Base-by-base conservation (phyloP, 1,140 invertebrate species). In the Listronotus bonariensis region DNA sequence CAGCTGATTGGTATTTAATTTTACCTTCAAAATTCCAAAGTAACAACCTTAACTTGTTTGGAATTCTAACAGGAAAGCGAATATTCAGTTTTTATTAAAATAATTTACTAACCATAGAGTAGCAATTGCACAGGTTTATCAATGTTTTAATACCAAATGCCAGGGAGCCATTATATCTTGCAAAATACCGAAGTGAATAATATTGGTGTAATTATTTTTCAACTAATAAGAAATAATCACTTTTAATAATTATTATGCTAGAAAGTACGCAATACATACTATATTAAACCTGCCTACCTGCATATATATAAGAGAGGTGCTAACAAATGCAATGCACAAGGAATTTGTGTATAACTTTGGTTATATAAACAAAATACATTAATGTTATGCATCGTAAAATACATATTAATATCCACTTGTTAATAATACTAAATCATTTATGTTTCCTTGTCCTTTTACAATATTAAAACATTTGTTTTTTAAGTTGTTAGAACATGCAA, bases 161-260 rank as follows among this genome's bases (percentile, higher is more conserved):
- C 46, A 49, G 46, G 6, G 20, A 49, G 20, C 20, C 12, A 49
- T 49, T 49, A 49, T 49, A 18, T 49, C 9, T 49, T 49, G 46
- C 46, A 49, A 49, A 49, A 49, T 49, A 49, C 9, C 18, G 6
- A 36, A 36, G 11, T 26, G 34, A 36, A 36, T 36, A 36, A 36
- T 36, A 49, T 49, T 20, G n/a, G 12, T n/a, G 46, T 20, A 49
- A 49, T 49, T 49, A 49, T 49, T 49, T 49, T 49, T 49, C 46
- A 26, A 49, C 46, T 49, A 49, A 49, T 49, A 49, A 49, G 46
- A 49, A 20, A 49, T 31, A 49, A 17, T 3, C 46, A 49, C 18
- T 49, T 49, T 18, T 49, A 49, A 49, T 49, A n/a, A 49, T 49
- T 4, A 49, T 49, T 49, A 49, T 31, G 18, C 20, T 49, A 49